These are phyloP conservation scores for Tokudaia muenninki DNA, from an alignment of 2,797 vertebrate genomes.

Conservation along the genomic window DNA sequence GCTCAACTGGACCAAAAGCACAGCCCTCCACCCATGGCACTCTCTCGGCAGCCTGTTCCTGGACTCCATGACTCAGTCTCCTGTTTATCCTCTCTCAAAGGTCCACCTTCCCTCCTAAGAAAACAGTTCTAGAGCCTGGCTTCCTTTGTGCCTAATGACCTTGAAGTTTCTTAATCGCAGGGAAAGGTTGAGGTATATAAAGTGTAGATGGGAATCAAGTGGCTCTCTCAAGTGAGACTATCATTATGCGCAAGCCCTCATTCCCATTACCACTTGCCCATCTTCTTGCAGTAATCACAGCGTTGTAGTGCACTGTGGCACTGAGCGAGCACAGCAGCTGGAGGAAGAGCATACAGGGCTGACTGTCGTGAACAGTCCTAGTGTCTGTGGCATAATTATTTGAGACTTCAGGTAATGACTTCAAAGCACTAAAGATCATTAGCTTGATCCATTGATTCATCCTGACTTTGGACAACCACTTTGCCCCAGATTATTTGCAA, in stretches of 20 bases:
- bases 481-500: background rate
- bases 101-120: background rate
- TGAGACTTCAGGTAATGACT: background rate
- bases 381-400: background rate
- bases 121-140: background rate
- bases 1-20: background rate
- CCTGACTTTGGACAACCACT: background rate
- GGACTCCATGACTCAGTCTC: background rate
- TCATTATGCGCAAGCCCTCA: background rate
- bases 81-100: background rate
- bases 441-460: background rate
- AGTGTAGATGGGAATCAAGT: background rate
- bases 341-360: background rate
- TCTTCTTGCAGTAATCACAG: background rate
- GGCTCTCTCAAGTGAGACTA: background rate
- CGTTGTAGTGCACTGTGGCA: background rate
- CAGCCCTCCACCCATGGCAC: background rate
- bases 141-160: background rate
- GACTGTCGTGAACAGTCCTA: background rate
- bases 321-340: background rate
- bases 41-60: background rate
- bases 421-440: background rate
- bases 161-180: background rate
- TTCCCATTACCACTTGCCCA: background rate
- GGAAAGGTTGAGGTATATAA: background rate